Evolutionary conservation across 2,888 invertebrate species (phyloP).

Genomic region (Orgyia antiqua): DNA sequence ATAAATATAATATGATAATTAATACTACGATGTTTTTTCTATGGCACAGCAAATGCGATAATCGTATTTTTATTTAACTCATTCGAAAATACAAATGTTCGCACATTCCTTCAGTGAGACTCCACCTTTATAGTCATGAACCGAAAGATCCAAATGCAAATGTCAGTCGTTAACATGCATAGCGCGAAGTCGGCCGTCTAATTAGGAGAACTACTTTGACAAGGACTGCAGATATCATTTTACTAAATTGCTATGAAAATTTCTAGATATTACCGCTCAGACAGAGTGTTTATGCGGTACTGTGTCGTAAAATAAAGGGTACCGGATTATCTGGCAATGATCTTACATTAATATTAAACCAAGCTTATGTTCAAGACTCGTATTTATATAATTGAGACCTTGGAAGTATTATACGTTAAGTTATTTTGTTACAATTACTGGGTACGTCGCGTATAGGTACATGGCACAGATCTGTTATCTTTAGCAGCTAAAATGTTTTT

Average conservation of each 20-base stretch:
- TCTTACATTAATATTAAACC: too few relatives aligned
- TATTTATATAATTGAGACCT: too few relatives aligned
- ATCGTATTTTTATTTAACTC: too few relatives aligned
- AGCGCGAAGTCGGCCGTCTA: slow-evolving; percentile 68
- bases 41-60: too few relatives aligned
- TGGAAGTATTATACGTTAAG: too few relatives aligned
- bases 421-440: too few relatives aligned
- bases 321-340: slow-evolving; percentile 9
- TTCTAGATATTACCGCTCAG: slow-evolving; percentile 30
- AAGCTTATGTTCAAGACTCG: too few relatives aligned
- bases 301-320: slow-evolving; percentile 8
- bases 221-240: slow-evolving; percentile 51
- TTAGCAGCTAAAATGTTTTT: too few relatives aligned
- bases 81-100: background rate
- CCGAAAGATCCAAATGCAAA: slow-evolving; percentile 60
- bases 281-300: slow-evolving; percentile 19
- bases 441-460: too few relatives aligned
- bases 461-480: too few relatives aligned
- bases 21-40: too few relatives aligned
- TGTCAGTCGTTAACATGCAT: slow-evolving; percentile 74
- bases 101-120: slow-evolving; percentile 9
- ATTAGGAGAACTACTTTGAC: slow-evolving; percentile 65
- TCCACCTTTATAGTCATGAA: slow-evolving; percentile 22
- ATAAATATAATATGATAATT: too few relatives aligned
- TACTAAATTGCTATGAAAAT: slow-evolving; percentile 42